Conservation (phyloP, 2,797 vertebrate species). For the Pteronotus mesoamericanus region DNA sequence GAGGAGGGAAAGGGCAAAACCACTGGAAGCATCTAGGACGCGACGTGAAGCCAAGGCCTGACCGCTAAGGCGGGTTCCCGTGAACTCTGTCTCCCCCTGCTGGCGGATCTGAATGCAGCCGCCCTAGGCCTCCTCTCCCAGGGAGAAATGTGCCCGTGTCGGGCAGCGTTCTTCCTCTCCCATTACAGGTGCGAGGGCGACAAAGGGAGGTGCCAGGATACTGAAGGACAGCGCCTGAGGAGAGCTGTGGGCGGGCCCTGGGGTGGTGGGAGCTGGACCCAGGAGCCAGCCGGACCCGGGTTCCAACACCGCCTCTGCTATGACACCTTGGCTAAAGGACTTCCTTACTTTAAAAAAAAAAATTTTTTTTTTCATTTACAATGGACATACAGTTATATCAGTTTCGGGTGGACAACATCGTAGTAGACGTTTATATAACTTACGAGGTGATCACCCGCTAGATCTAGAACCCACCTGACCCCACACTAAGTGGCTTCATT, state of each 20-base stretch:
- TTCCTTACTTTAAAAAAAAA: not conserved
- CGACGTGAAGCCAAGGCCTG: not conserved
- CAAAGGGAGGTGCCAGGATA: not conserved
- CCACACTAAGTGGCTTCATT: not conserved
- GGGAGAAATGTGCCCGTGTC: not conserved
- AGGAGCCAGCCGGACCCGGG: not conserved
- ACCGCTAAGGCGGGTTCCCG: not conserved
- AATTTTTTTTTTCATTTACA: not conserved
- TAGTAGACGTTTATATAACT: not conserved
- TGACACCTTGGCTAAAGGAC: not conserved
- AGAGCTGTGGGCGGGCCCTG: not conserved
- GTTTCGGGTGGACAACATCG: not conserved
- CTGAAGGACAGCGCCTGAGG: not conserved
- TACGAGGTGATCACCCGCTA: not conserved
- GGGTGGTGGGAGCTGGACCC: not conserved
- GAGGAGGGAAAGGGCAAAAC: not conserved
- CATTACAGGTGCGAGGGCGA: not conserved
- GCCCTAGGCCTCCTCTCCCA: not conserved
- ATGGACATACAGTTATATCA: not conserved
- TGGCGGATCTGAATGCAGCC: not conserved
- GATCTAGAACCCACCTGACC: not conserved
- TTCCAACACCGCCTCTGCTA: not conserved
- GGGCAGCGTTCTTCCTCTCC: not conserved
- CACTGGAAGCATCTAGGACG: accelerated
- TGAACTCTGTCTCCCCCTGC: not conserved